phyloP scores from a whole-genome alignment of 2,113 vertebrate genomes.

The Lepus americanus region DNA sequence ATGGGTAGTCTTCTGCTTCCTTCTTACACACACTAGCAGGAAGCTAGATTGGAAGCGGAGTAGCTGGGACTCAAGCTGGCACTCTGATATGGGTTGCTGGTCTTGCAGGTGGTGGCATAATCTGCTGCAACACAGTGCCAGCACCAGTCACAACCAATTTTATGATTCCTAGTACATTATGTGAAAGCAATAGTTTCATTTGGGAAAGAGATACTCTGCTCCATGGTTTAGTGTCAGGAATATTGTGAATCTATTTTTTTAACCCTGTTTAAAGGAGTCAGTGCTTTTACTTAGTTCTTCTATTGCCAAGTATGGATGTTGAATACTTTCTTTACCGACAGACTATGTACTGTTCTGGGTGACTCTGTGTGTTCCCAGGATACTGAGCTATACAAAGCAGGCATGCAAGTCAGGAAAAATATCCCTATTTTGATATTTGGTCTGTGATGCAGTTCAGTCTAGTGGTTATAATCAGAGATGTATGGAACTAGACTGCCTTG shows the following conservation, averaged over 20 bases:
- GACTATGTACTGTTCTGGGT: not conserved
- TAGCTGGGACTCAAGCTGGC: too few species aligned
- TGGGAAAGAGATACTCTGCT: not conserved
- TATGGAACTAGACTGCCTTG: not conserved
- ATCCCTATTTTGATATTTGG: not conserved
- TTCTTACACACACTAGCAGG: too few species aligned
- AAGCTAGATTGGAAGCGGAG: too few species aligned
- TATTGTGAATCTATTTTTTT: not conserved
- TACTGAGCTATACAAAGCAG: not conserved
- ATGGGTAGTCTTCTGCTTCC: too few species aligned
- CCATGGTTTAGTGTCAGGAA: not conserved
- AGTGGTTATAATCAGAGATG: not conserved
- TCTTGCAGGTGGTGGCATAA: too few species aligned
- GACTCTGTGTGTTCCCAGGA: not conserved
- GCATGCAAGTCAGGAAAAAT: not conserved
- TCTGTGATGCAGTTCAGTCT: not conserved
- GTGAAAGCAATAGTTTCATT: not conserved
- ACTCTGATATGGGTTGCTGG: too few species aligned
- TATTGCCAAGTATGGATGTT: not conserved
- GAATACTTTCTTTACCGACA: not conserved
- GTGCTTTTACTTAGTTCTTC: not conserved
- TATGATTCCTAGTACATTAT: not conserved
- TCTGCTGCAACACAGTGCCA: too few species aligned
- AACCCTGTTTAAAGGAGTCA: not conserved
- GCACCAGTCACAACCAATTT: not conserved